Evolutionary conservation across 2,888 invertebrate species (phyloP), one percentile per base, ranked within the genome.

Genomic region (Heliconius ethilla): DNA sequence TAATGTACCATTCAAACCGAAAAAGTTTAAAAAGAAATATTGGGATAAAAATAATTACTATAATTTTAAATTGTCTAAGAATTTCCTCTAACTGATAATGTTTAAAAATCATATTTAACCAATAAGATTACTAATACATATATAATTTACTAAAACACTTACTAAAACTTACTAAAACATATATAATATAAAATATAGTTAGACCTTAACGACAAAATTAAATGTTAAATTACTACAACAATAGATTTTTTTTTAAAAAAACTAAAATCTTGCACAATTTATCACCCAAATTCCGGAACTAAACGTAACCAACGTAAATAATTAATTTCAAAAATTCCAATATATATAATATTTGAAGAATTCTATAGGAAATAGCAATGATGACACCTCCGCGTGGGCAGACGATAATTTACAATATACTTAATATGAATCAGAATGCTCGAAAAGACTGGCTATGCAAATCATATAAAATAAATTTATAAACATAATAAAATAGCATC

Each of bases 351-450:
- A 65, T 78, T 78, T 73, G 45, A 74, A 73, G 75, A 80, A 80
- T 77, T 79, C 78, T 75, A 80, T 80, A 80, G 76, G 70, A 77
- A 77, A 81, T 80, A 79, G 79, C 78, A 79, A 80, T 67, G 80
- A 80, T 79, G 80, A 81, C 80, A 80, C 77, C 77, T 78, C 40
- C 55, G 78, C 79, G 81, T 81, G 80, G 81, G 81, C 37, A 45
- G 79, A 65, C 37, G 65, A 78, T 80, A 79, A 80, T 70, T 63
- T 63, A 63, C 15, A 7, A 27, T 73, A 80, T 77, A 78, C 79
- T 79, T 62, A 78, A 80, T 77, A 79, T 80, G 81, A 79, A 80
- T 79, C 80, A 80, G 79, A 80, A 79, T 81, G 80, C 76, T 79
- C 63, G 70, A 79, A 76, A 73, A 79, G 73, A 81, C 78, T 79